Conservation (phyloP, 2,797 vertebrate species). For the Spheniscus humboldti region DNA sequence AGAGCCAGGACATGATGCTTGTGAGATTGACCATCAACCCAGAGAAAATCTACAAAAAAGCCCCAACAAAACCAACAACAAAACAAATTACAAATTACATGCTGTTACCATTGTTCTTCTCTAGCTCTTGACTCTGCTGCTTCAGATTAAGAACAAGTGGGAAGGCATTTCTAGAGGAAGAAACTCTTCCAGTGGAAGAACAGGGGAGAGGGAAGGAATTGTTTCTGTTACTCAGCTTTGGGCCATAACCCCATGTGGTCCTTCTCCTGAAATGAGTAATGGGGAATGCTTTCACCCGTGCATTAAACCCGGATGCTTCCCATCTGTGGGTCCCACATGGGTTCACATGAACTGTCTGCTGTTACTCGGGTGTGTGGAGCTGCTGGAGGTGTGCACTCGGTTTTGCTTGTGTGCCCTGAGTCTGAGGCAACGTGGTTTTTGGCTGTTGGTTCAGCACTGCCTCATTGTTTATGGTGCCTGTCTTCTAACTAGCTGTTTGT, state of each 20-base stretch:
- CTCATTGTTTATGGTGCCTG: background rate
- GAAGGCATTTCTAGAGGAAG: background rate
- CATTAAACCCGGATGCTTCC: background rate
- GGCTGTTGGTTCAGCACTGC: background rate
- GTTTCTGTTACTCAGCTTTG: background rate
- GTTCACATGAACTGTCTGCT: background rate
- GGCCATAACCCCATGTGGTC: background rate
- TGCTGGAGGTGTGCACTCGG: background rate
- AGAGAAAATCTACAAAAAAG: slow-evolving; percentile 82
- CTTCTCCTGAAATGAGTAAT: background rate
- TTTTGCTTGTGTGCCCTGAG: background rate
- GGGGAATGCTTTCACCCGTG: background rate
- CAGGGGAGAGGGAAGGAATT: background rate
- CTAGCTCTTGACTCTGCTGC: background rate
- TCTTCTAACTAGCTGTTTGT: background rate
- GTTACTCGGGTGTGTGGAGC: background rate
- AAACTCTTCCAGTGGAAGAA: background rate
- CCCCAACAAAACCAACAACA: background rate
- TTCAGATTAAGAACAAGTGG: background rate
- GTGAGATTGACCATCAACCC: slow-evolving; percentile 90
- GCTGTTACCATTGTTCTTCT: background rate
- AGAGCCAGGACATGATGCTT: slow-evolving; percentile 82
- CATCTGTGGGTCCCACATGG: rapidly evolving
- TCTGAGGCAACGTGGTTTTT: rapidly evolving
- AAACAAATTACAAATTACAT: background rate